A percentile compares a stretch with the other conserved stretches of the same genome.
These are phyloP conservation scores for Bombycilla garrulus DNA, from an alignment of 2,113 vertebrate genomes.

Conservation along the genomic window DNA sequence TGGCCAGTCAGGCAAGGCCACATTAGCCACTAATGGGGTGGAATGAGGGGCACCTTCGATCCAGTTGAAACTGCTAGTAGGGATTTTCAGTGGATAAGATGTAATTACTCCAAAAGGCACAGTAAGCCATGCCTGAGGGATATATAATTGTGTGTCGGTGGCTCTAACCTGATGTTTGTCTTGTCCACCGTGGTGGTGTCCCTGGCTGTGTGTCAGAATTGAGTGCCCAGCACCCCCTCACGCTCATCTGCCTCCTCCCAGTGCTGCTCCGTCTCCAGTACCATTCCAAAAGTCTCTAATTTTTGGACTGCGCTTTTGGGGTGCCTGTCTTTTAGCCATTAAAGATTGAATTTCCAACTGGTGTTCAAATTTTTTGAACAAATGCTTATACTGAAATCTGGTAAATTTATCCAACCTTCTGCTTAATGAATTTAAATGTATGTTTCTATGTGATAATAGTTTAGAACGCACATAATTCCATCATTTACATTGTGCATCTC, in stretches of 20 bases:
- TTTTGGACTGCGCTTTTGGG: not conserved
- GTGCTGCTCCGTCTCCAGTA: not conserved
- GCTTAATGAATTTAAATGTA: not conserved
- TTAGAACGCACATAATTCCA: not conserved
- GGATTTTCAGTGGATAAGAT: not conserved
- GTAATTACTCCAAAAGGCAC: not conserved
- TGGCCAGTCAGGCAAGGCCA: not conserved
- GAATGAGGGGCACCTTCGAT: not conserved
- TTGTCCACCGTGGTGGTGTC: not conserved
- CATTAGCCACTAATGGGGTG: not conserved
- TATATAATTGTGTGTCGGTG: not conserved
- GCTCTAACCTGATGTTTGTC: not conserved
- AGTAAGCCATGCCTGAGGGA: not conserved
- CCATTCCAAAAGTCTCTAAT: not conserved
- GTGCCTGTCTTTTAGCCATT: not conserved
- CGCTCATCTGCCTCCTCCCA: not conserved
- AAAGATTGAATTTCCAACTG: not conserved
- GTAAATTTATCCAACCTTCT: not conserved
- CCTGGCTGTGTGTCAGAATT: not conserved
- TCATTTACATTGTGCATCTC: fast-evolving
- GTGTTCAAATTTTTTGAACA: not conserved
- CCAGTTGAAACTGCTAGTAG: not conserved
- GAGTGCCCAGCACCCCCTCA: not conserved
- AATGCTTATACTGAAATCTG: not conserved
- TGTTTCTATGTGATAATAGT: not conserved